Evolutionary conservation across 2,797 vertebrate genomes (phyloP).

Genomic region (Darevskia nairensis): DNA sequence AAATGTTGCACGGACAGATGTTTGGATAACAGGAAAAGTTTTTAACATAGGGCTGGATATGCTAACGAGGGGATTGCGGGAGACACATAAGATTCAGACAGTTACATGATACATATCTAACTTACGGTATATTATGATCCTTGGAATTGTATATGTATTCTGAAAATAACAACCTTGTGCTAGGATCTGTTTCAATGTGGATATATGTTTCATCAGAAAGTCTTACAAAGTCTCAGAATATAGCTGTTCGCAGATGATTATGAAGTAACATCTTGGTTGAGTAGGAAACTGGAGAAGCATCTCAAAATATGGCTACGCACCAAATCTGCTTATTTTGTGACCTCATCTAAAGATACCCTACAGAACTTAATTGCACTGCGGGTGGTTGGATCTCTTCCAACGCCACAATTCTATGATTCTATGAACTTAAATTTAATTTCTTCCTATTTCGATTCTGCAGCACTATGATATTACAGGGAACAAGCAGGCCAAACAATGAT

Average conservation of each 20-base stretch:
- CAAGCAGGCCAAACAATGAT: constrained; percentile 49
- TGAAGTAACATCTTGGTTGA: constrained; percentile 4
- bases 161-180: not conserved
- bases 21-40: not conserved
- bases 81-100: constrained; percentile 1
- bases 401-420: too few relatives aligned
- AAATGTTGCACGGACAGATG: not conserved
- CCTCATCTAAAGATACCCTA: constrained; percentile 55
- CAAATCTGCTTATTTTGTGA: constrained; percentile 58
- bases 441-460: constrained; percentile 42
- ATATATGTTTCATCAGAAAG: not conserved
- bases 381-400: too few relatives aligned
- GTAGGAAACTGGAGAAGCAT: constrained; percentile 57
- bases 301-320: constrained; percentile 46
- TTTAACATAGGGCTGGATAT: not conserved
- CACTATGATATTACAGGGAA: constrained; percentile 45
- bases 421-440: constrained; percentile 41
- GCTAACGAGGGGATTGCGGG: not conserved
- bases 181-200: not conserved
- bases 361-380: constrained; percentile 19
- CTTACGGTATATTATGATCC: not conserved
- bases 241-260: constrained; percentile 16
- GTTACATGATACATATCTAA: not conserved
- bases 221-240: not conserved
- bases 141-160: not conserved